phyloP scores from a whole-genome alignment of 2,888 invertebrate species.

The Mythimna ferrago region DNA sequence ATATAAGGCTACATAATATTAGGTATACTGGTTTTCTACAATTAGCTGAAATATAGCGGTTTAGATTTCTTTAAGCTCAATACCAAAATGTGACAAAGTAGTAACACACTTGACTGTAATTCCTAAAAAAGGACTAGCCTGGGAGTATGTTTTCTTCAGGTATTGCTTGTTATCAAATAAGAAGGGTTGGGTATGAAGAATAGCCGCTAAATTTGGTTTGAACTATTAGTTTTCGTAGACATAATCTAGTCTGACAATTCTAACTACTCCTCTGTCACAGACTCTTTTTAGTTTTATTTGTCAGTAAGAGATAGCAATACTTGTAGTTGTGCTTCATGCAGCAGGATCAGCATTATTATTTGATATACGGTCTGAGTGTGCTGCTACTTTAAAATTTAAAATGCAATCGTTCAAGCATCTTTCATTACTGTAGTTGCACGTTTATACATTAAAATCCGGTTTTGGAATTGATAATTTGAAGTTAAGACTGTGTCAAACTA shows the following conservation, averaged over 20 bases:
- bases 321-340: background rate
- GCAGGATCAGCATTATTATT: background rate
- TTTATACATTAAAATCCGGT: slow-evolving; percentile 37
- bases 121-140: too few relatives aligned
- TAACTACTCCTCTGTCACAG: background rate
- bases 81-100: slow-evolving; percentile 50
- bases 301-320: background rate
- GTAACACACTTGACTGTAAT: slow-evolving; percentile 20
- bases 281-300: background rate
- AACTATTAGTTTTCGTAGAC: background rate
- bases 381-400: slow-evolving; percentile 10
- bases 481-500: background rate
- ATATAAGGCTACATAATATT: slow-evolving; percentile 35
- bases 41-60: slow-evolving; percentile 30
- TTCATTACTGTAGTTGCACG: slow-evolving; percentile 57
- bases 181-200: background rate
- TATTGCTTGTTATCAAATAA: background rate
- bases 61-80: slow-evolving; percentile 46
- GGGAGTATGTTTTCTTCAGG: too few relatives aligned
- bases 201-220: background rate
- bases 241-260: background rate
- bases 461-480: background rate
- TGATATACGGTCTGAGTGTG: slow-evolving; percentile 25
- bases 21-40: slow-evolving; percentile 39
- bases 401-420: slow-evolving; percentile 46